Conservation (phyloP, 1,140 invertebrate genomes). For the Artemia franciscana region DNA sequence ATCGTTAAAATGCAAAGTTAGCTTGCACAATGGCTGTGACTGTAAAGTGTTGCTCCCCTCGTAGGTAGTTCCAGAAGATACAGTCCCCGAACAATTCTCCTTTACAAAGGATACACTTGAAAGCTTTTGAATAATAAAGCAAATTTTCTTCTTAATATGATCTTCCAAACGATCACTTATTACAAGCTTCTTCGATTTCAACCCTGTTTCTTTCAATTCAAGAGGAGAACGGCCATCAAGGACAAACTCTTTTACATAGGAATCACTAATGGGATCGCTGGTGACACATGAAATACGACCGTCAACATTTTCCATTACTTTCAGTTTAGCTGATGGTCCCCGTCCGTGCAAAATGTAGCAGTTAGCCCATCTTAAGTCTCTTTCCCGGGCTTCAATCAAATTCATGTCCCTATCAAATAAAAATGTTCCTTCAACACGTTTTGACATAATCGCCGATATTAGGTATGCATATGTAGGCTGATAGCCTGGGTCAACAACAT, state of each 20-base stretch:
- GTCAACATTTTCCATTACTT: background rate
- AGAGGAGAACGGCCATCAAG: background rate
- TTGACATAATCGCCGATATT: background rate
- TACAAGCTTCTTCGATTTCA: background rate
- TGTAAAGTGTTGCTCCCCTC: background rate
- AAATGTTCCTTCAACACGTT: background rate
- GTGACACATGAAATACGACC: background rate
- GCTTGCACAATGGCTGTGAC: constrained; percentile 2
- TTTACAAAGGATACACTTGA: background rate
- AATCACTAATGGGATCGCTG: background rate
- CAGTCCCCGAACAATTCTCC: background rate
- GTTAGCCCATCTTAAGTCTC: background rate
- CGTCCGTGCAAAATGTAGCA: background rate
- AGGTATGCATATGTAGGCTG: background rate
- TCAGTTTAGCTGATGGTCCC: background rate
- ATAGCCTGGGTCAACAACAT: background rate
- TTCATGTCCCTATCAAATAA: background rate
- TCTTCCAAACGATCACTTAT: background rate
- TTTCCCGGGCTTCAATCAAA: background rate
- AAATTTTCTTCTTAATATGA: too few relatives aligned
- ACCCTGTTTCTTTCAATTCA: background rate
- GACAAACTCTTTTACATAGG: background rate
- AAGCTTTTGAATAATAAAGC: background rate
- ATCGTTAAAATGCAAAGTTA: background rate
- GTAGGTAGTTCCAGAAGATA: background rate